phyloP scores from a whole-genome alignment of 2,113 vertebrate genomes.

The Natator depressus region DNA sequence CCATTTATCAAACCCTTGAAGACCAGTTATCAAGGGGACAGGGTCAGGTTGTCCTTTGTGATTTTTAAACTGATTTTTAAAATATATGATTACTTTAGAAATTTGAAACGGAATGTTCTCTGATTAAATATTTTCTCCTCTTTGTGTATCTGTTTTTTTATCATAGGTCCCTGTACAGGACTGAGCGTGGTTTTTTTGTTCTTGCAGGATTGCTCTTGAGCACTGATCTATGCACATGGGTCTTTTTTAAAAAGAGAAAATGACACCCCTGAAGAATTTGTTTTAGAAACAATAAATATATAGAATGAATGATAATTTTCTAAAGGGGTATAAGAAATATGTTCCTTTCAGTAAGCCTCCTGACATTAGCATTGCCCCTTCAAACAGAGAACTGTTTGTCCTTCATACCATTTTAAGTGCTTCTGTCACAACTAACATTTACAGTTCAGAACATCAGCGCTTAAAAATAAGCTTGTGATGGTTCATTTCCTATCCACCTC shows the following conservation, averaged over 20 bases:
- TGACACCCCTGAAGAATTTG: background rate
- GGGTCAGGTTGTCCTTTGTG: slow-evolving; percentile 41
- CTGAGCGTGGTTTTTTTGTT: background rate
- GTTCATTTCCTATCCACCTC: background rate
- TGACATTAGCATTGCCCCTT: background rate
- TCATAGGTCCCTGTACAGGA: background rate
- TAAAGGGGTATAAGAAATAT: background rate
- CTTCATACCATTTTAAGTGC: background rate
- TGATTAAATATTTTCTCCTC: background rate
- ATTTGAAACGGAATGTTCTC: background rate
- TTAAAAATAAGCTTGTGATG: background rate
- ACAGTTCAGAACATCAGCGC: background rate
- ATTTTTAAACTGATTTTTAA: slow-evolving; percentile 29
- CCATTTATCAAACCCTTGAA: slow-evolving; percentile 38
- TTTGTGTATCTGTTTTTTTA: accelerated
- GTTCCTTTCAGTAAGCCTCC: background rate
- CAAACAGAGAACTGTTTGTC: background rate
- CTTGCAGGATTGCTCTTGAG: background rate
- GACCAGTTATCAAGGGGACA: slow-evolving; percentile 18
- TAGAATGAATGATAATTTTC: background rate
- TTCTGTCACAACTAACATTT: background rate
- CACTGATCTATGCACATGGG: background rate
- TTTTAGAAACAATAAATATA: background rate
- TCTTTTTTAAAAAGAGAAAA: background rate
- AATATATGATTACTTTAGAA: background rate